A percentile compares a stretch with the other conserved stretches of the same genome.
Conservation (phyloP, 2,797 vertebrate genomes). For the Gymnodraco acuticeps region DNA sequence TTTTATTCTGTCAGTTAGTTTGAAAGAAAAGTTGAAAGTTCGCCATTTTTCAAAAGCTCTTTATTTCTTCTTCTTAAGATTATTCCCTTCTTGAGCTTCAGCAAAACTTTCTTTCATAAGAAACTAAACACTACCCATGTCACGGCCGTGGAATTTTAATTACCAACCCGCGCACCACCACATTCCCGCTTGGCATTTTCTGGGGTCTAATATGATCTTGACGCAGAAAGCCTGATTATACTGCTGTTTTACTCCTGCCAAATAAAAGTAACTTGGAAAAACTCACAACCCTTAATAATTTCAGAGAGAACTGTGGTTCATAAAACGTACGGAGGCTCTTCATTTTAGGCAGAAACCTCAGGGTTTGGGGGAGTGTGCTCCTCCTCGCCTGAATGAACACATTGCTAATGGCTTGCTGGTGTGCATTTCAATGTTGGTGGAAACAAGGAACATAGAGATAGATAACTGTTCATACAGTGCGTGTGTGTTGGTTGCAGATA, state of each 20-base stretch:
- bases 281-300: constrained; percentile 49
- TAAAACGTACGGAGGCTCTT: constrained; percentile 46
- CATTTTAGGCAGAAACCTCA: constrained; percentile 35
- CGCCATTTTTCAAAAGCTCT: constrained; percentile 27
- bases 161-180: constrained; percentile 63
- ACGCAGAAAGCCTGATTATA: constrained; percentile 55
- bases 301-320: constrained; percentile 51
- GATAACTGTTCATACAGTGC: constrained; percentile 6
- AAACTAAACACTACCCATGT: constrained; percentile 75
- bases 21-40: constrained; percentile 21
- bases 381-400: neutral
- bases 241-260: constrained; percentile 54
- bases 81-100: constrained; percentile 48
- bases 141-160: constrained; percentile 80
- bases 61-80: constrained; percentile 42
- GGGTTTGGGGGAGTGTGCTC: constrained; percentile 14
- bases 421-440: constrained; percentile 26
- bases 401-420: constrained; percentile 7
- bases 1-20: constrained; percentile 4
- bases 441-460: constrained; percentile 17
- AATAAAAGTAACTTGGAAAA: constrained; percentile 56
- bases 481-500: constrained; percentile 17
- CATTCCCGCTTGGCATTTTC: constrained; percentile 72
- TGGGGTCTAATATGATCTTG: constrained; percentile 66
- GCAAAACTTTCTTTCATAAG: constrained; percentile 63